Percentiles rank a stretch among this genome's conserved stretches.
These are phyloP conservation scores for Hyles euphorbiae DNA, from an alignment of 1,140 invertebrate species.

Conservation along the genomic window DNA sequence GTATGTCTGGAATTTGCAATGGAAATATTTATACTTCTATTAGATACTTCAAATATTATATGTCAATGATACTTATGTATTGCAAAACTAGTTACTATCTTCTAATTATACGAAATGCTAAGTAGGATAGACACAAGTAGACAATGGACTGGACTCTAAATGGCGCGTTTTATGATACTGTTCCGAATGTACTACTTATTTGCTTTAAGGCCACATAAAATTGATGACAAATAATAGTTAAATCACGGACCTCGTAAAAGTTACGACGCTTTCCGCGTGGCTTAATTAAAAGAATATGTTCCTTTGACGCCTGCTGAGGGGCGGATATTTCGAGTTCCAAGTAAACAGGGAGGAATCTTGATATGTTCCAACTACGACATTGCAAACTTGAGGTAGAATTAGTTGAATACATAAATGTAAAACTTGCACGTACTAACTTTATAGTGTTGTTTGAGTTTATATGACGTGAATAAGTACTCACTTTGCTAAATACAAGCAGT, in stretches of 20 bases:
- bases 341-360: slow-evolving; percentile 17
- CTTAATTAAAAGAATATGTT: slow-evolving; percentile 75
- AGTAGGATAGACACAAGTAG: slow-evolving; percentile 6
- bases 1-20: too few species aligned
- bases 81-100: too few species aligned
- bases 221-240: slow-evolving; percentile 76
- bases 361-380: too few species aligned
- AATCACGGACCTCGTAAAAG: slow-evolving; percentile 71
- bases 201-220: slow-evolving; percentile 70
- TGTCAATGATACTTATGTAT: too few species aligned
- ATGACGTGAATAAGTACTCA: too few species aligned
- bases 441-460: too few species aligned
- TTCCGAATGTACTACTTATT: slow-evolving; percentile 39
- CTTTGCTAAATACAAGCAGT: too few species aligned
- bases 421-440: too few species aligned
- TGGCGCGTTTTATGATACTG: slow-evolving; percentile 31
- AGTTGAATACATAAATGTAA: too few species aligned
- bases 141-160: slow-evolving; percentile 16
- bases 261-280: slow-evolving; percentile 68
- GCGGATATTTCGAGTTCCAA: slow-evolving; percentile 32
- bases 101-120: slow-evolving; percentile 1
- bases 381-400: too few species aligned
- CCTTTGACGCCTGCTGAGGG: slow-evolving; percentile 40
- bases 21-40: too few species aligned
- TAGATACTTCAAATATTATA: too few species aligned